phyloP scores from a whole-genome alignment of 64 coral and sea anemone species.

The Pocillopora damicornis region DNA sequence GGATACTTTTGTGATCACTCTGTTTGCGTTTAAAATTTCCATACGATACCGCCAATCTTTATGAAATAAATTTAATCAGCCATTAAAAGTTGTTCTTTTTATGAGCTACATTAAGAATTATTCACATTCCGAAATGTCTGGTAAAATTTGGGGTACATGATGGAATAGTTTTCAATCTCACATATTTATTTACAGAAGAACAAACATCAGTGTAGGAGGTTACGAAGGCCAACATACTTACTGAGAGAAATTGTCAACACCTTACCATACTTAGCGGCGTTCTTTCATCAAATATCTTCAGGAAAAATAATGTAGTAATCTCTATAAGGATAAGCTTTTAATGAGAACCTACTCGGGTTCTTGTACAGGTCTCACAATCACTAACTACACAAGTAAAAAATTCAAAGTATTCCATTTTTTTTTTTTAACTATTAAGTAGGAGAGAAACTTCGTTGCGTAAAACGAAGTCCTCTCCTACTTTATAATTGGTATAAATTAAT shows the following conservation, averaged over 20 bases:
- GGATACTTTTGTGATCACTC: background rate
- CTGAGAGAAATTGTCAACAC: background rate
- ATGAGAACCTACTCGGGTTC: no score
- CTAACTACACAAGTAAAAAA: no score
- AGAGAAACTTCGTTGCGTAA: background rate
- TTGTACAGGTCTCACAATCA: no score
- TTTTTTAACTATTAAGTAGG: no score
- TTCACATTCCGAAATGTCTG: background rate
- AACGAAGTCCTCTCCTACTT: background rate
- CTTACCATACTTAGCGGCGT: background rate
- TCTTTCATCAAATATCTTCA: background rate
- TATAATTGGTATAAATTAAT: background rate
- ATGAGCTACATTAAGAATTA: background rate
- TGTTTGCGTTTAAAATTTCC: constrained; percentile 28
- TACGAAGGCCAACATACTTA: background rate
- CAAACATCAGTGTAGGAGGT: background rate
- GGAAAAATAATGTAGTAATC: background rate
- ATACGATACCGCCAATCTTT: constrained; percentile 2
- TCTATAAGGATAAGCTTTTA: no score
- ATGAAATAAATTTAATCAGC: constrained; percentile 1
- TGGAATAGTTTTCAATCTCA: background rate
- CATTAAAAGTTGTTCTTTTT: constrained; percentile 26
- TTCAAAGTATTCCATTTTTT: no score
- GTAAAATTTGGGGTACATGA: background rate
- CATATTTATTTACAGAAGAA: background rate